Evolutionary conservation across 2,113 vertebrate species (phyloP).

Genomic region (Gnathonemus echidnorhynchus): DNA sequence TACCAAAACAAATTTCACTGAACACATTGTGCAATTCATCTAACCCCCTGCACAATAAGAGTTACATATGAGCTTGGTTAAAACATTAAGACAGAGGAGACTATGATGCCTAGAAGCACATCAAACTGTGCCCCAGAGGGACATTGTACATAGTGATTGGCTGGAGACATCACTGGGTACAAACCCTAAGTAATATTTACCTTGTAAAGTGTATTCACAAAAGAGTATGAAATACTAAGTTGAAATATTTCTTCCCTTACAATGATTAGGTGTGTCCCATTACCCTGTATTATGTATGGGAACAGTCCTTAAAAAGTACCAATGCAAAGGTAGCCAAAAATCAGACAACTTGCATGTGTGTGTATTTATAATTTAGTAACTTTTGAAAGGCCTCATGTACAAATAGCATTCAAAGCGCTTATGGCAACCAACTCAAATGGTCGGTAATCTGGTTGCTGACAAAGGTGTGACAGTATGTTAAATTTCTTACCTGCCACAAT

Average conservation of each 20-base stretch:
- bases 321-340: not conserved
- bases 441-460: not conserved
- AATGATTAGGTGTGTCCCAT: not conserved
- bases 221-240: not conserved
- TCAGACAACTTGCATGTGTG: not conserved
- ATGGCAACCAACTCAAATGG: not conserved
- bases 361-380: not conserved
- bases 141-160: not conserved
- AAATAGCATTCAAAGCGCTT: not conserved
- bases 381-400: not conserved
- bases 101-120: not conserved
- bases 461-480: not conserved
- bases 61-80: not conserved
- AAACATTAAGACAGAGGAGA: not conserved
- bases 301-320: not conserved
- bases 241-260: not conserved
- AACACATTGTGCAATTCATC: not conserved
- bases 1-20: not conserved
- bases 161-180: not conserved
- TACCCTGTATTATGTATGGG: not conserved
- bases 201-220: not conserved
- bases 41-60: not conserved
- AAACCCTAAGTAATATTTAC: not conserved
- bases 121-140: not conserved
- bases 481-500: slow-evolving; percentile 86